These are phyloP conservation scores for Spodoptera picta DNA, from an alignment of 2,888 invertebrate species.

Conservation along the genomic window DNA sequence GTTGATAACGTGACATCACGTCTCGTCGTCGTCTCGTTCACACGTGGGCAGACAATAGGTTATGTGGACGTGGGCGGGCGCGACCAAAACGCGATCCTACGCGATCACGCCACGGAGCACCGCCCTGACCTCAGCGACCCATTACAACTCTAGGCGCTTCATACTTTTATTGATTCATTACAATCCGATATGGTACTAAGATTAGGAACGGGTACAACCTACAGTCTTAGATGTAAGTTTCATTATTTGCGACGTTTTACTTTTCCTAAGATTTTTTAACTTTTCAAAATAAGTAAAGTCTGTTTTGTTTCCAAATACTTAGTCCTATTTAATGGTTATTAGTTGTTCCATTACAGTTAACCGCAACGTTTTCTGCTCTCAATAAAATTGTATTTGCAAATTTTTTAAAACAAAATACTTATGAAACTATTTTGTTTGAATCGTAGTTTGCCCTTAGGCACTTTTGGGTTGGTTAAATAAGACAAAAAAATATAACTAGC, in stretches of 20 bases:
- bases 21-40: conserved; percentile 68
- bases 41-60: conserved; percentile 82
- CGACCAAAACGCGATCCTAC: conserved; percentile 82
- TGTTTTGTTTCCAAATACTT: no score
- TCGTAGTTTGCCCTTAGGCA: no score
- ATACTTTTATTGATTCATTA: conserved; percentile 71
- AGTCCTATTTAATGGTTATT: no score
- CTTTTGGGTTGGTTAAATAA: no score
- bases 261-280: no score
- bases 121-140: conserved; percentile 60
- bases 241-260: no score
- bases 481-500: neutral
- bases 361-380: no score
- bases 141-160: conserved; percentile 60
- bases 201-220: conserved; percentile 47
- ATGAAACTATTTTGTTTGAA: no score
- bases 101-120: conserved; percentile 60
- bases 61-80: conserved; percentile 70
- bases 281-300: no score
- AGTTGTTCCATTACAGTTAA: no score
- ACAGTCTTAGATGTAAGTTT: neutral
- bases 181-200: conserved; percentile 26
- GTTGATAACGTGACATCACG: conserved; percentile 77
- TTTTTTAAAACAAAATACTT: no score
- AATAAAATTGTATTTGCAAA: no score